Evolutionary conservation across 1,140 invertebrate species (phyloP).

Genomic region (Trissolcus basalis): DNA sequence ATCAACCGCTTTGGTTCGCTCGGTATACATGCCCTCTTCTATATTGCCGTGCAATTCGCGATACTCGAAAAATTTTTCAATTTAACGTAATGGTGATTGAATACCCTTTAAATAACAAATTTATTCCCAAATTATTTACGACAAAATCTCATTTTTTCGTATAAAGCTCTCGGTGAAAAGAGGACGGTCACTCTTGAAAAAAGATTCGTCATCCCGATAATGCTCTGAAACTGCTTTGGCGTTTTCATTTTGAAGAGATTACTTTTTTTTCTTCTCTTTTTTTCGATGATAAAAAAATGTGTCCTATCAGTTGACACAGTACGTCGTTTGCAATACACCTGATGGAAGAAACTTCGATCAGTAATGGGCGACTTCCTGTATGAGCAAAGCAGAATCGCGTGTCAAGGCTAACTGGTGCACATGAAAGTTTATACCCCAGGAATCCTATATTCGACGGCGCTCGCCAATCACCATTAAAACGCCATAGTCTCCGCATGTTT

Average conservation of each 20-base stretch:
- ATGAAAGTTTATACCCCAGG: conserved; percentile 61
- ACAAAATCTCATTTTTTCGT: background rate
- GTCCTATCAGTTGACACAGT: conserved; percentile 31
- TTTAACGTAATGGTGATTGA: conserved; percentile 18
- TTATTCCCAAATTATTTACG: background rate
- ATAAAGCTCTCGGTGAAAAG: too few relatives aligned
- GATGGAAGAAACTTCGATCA: conserved; percentile 52
- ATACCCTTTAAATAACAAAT: conserved; percentile 12
- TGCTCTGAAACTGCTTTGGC: background rate
- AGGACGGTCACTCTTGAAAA: background rate
- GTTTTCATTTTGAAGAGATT: too few relatives aligned
- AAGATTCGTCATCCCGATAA: background rate
- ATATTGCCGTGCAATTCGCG: conserved; percentile 12
- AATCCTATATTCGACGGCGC: conserved; percentile 55
- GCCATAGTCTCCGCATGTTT: conserved; percentile 60
- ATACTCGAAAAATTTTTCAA: conserved; percentile 13
- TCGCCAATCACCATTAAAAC: conserved; percentile 70
- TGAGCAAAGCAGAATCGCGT: conserved; percentile 55
- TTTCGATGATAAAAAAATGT: conserved; percentile 9
- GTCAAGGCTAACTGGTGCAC: conserved; percentile 54
- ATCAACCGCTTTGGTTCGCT: conserved; percentile 39
- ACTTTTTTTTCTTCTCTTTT: background rate
- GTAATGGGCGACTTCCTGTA: conserved; percentile 53
- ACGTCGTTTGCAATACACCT: conserved; percentile 46
- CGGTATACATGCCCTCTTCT: conserved; percentile 28